Evolutionary conservation across 2,888 invertebrate species (phyloP), one percentile per base, ranked within the genome.

Genomic region (Listrodromus nycthemerus): DNA sequence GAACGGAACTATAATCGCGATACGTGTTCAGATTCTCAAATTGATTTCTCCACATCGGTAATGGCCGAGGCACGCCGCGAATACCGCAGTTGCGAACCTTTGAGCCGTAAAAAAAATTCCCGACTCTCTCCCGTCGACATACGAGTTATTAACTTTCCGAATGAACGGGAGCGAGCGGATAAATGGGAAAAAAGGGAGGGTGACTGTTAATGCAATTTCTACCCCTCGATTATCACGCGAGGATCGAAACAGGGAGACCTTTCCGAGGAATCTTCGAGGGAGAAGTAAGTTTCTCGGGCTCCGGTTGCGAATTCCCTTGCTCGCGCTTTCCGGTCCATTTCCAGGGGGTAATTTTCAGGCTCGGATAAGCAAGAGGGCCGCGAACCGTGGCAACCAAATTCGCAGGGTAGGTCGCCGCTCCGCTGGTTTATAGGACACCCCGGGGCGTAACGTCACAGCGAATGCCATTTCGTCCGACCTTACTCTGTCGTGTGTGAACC

Each of bases 381-480:
- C 52, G 27, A 8, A n/a, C 24, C 19, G 58, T 45, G 37, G 45
- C 8, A 45, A 45, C 45, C 58, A 58, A 27, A 74, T 63, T 48
- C 73, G 48, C 30, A 13, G 13, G 55, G 21, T 55, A 10, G 10
- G 55, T 55, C 21, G 21, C 24, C 41, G 27, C 13, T 13, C 24
- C 24, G 21, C 45, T 6, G 73, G 45, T 61, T 55, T 74, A 61
- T 27, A 30, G 63, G 13, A 30, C 55, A 45, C 75, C 21, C 13
- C 63, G 13, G 37, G 63, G 41, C 27, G 50, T 61, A 6, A 71
- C 24, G 58, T n/a, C 24, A 1, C 21, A 4, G 55, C 55, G 55
- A 76, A 63, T 76, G 70, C 21, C 37, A 71, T 76, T 76, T 76
- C 48, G 37, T 66, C 76, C 71, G 24, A 63, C 41, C 52, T 80